Evolutionary conservation across 2,888 invertebrate species (phyloP).

Genomic region (Dendrolimus pini): DNA sequence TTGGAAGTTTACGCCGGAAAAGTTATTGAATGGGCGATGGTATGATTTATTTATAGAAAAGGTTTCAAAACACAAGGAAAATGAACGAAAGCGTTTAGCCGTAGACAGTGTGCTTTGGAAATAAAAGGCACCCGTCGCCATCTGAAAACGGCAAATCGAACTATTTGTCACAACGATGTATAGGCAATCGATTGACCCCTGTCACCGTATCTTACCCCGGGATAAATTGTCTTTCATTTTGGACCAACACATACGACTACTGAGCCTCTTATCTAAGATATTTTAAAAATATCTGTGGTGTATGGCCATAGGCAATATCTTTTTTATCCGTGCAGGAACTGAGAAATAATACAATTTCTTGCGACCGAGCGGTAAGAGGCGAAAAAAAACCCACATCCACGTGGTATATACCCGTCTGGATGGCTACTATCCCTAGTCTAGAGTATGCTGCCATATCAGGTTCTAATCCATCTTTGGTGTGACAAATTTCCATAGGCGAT

Average conservation of each 20-base stretch:
- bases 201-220: slow-evolving; percentile 23
- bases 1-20: too few relatives aligned
- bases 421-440: too few relatives aligned
- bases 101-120: slow-evolving; percentile 22
- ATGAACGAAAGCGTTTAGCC: slow-evolving; percentile 2
- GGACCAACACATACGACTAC: slow-evolving; percentile 16
- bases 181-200: slow-evolving; percentile 38
- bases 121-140: slow-evolving; percentile 32
- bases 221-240: slow-evolving; percentile 37
- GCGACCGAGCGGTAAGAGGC: too few relatives aligned
- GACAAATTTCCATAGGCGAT: too few relatives aligned
- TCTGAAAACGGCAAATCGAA: slow-evolving; percentile 37
- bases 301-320: too few relatives aligned
- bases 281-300: not conserved
- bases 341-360: too few relatives aligned
- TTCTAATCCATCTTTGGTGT: too few relatives aligned
- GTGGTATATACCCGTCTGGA: too few relatives aligned
- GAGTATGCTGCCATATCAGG: too few relatives aligned
- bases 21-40: not conserved
- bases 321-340: too few relatives aligned
- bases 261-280: not conserved
- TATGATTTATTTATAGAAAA: not conserved
- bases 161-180: slow-evolving; percentile 40
- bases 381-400: too few relatives aligned
- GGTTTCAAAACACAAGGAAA: not conserved